A percentile compares a stretch with the other conserved stretches of the same genome.
Evolutionary conservation across 2,888 invertebrate species (phyloP).

Genomic region (Himalopsyche tibetana): DNA sequence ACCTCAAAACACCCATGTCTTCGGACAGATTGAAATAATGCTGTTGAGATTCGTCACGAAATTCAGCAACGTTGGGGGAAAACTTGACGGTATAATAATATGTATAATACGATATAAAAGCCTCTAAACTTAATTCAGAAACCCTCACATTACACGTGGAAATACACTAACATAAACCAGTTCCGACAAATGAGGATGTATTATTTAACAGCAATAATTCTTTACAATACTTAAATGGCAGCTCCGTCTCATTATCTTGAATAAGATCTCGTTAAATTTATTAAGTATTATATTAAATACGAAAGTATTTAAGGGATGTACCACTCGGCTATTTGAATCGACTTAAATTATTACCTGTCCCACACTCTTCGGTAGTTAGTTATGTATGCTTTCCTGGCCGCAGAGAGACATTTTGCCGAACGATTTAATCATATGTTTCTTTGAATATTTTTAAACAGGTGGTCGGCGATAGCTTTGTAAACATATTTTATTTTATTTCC

Average conservation of each 20-base stretch:
- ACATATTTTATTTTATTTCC: too few species aligned
- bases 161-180: not conserved
- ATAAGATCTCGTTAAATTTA: constrained; percentile 33
- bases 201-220: not conserved
- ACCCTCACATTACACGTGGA: too few species aligned
- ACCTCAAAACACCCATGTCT: too few species aligned
- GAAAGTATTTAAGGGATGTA: not conserved
- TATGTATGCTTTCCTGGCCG: constrained; percentile 21
- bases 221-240: not conserved
- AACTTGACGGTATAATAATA: too few species aligned
- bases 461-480: not conserved
- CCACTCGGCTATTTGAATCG: not conserved
- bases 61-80: too few species aligned
- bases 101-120: too few species aligned
- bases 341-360: constrained; percentile 25
- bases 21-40: too few species aligned
- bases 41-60: too few species aligned
- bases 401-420: constrained; percentile 31
- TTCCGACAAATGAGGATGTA: not conserved
- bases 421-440: constrained; percentile 40
- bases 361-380: not conserved
- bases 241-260: constrained; percentile 4
- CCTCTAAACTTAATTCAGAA: too few species aligned
- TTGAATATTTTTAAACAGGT: constrained; percentile 42
- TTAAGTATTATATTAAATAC: constrained; percentile 2